Evolutionary conservation across 1,140 invertebrate species (phyloP), one percentile per base, ranked within the genome.

Genomic region (Drosophila subpulchrella): DNA sequence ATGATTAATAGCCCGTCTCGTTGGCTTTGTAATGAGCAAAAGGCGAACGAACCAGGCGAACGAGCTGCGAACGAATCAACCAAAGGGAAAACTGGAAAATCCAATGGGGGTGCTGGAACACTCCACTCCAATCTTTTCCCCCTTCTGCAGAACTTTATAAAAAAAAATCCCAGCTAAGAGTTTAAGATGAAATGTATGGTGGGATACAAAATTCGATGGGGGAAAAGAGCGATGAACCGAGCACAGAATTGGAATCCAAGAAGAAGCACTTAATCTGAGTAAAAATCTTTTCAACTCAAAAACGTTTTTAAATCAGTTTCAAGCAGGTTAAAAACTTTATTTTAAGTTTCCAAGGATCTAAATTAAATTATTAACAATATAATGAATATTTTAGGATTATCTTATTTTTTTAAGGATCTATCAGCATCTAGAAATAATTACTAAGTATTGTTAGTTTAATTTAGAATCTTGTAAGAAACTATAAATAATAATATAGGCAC

Each of bases 1-100:
- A 89, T 88, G 83, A 88, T 88, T 88, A 88, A 88, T 88, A 88
- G 83, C 79, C 67, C 67, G 78, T 76, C 75, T 82, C 68, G 38
- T 48, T 78, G 65, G 75, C 75, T 74, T 54, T 76, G 73, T 86
- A 86, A 86, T 86, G 83, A 86, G 82, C 70, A 86, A 88, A 82
- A 82, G 75, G 83, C 83, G 78, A 73, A 63, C 50, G 55, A 80
- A 51, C 51, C 51, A 38, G 27, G 32, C 63, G 13, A 66, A 10
- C 39, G 41, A 53, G 47, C 30, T 54, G 30, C 61, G n/a, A 67
- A 67, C 62, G 48, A 67, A 39, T 53, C 65, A 46, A 32, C 36
- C 42, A 71, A 71, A 70, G 66, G 70, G 42, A 36, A 39, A 72
- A 15, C 24, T 32, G 46, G 17, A 44, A 32, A 51, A 46, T 51